These are phyloP conservation scores for Geotrupes spiniger DNA, from an alignment of 2,888 invertebrate genomes.

Conservation along the genomic window DNA sequence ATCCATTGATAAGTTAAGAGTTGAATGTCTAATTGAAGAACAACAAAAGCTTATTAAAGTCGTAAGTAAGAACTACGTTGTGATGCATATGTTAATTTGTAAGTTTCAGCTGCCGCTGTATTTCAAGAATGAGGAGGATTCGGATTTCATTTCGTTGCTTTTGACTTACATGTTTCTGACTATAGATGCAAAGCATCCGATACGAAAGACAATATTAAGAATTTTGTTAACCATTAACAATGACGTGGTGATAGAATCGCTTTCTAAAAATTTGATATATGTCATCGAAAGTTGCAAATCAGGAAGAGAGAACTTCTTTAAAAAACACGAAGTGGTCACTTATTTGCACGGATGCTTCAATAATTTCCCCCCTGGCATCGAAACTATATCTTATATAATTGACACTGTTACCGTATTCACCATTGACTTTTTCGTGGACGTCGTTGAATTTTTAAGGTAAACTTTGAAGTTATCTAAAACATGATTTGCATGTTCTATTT, in stretches of 20 bases:
- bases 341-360: conserved; percentile 24
- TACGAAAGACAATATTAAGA: conserved; percentile 32
- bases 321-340: conserved; percentile 15
- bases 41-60: conserved; percentile 17
- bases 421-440: conserved; percentile 20
- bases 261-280: conserved; percentile 18
- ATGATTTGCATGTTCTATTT: too few species aligned
- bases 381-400: conserved; percentile 24
- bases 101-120: conserved; percentile 19
- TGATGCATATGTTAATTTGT: background rate
- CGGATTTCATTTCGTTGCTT: conserved; percentile 11
- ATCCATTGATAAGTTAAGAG: conserved; percentile 13
- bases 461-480: conserved; percentile 8
- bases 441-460: conserved; percentile 26
- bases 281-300: conserved; percentile 9
- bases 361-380: conserved; percentile 28
- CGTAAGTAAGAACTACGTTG: conserved; percentile 12
- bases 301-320: conserved; percentile 5
- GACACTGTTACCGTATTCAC: conserved; percentile 23
- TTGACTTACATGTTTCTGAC: conserved; percentile 26
- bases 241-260: conserved; percentile 11
- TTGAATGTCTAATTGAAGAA: conserved; percentile 7
- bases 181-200: conserved; percentile 26
- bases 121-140: conserved; percentile 7
- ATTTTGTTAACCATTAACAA: conserved; percentile 22